phyloP scores from a whole-genome alignment of 2,888 invertebrate species.

The Copidosoma aretas region DNA sequence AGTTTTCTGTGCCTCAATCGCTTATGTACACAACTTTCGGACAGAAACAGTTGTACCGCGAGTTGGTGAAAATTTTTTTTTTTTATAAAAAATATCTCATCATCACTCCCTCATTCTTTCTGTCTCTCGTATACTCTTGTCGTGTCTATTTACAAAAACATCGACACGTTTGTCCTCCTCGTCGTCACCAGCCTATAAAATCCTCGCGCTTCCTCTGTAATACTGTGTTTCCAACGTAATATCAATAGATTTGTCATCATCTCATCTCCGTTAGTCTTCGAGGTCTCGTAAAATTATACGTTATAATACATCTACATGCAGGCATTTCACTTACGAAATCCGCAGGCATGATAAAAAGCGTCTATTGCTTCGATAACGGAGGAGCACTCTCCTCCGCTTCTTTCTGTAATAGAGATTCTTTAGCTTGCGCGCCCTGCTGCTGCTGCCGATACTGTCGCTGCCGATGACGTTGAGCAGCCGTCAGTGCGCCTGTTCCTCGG shows the following conservation, averaged over 20 bases:
- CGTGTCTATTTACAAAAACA: constrained; percentile 51
- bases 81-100: constrained; percentile 61
- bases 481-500: constrained; percentile 68
- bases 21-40: constrained; percentile 53
- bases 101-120: constrained; percentile 40
- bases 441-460: not conserved
- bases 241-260: constrained; percentile 26
- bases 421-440: not conserved
- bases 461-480: not conserved
- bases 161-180: constrained; percentile 42
- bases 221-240: constrained; percentile 54
- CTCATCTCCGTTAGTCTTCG: too few relatives aligned
- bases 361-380: too few relatives aligned
- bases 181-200: not conserved
- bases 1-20: constrained; percentile 28
- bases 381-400: too few relatives aligned
- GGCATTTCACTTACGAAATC: too few relatives aligned
- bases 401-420: not conserved
- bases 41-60: constrained; percentile 39
- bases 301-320: not conserved
- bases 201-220: constrained; percentile 47
- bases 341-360: too few relatives aligned
- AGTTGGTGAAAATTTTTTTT: constrained; percentile 60
- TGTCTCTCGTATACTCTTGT: constrained; percentile 32
- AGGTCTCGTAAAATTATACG: constrained; percentile 32